Base-by-base conservation (phyloP, 2,113 vertebrate species). In the Dascyllus trimaculatus region DNA sequence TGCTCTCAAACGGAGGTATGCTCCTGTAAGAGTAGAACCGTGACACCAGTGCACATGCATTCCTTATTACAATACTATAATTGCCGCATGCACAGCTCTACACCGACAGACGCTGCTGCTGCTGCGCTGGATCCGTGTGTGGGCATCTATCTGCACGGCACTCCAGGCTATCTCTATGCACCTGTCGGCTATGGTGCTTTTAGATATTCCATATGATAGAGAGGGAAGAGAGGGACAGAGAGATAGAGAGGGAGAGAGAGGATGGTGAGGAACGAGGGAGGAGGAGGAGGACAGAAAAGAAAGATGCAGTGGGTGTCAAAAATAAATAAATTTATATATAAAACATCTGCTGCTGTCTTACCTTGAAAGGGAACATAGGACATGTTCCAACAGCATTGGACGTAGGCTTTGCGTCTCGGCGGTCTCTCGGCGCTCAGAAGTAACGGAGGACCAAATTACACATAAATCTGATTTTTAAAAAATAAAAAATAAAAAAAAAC, bases 351-450 rank as follows among this genome's bases (percentile, higher is more conserved):
- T 32, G 71, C 4, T 19, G 45, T 81, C 93, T 93, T 95, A 95
- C 94, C 94, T 95, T 95, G 94, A 90, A 94, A 94, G 92, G 94
- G 95, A 94, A 95, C 94, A 95, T 95, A 95, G 91, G 94, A 95
- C 95, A 95, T 95, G 94, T 94, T 95, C 95, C 93, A 93, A 87
- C 92, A 92, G 93, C 93, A 94, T 92, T 90, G 93, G 88, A 91
- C 80, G 93, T 88, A 70, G 75, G 92, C 89, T 91, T 67, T 80
- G 89, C 79, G 90, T 92, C 86, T 94, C 90, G 85, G 90, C 91
- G 90, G 86, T 90, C 88, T 92, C 84, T 93, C 88, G 74, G 90
- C 89, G 90, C 89, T 87, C 82, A 85, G 88, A 91, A 89, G 85
- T 92, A 80, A 78, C 60, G 38, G 22, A 66, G 73, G 75, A 71